Percentiles rank a stretch among this genome's conserved stretches.
Evolutionary conservation across 1,140 invertebrate species (phyloP).

Genomic region (Proctacanthus coquilletti): DNA sequence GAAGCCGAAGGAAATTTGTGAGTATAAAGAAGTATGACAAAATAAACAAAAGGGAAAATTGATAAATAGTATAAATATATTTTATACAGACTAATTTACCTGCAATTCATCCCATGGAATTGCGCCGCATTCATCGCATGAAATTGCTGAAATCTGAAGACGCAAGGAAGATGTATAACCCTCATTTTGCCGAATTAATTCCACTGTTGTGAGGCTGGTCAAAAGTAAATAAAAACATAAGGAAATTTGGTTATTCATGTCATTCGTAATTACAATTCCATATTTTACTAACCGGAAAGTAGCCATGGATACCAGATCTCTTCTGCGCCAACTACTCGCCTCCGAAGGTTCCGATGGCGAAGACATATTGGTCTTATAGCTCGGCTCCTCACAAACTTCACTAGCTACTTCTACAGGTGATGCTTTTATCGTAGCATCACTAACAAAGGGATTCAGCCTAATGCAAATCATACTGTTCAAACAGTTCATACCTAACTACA

Average conservation of each 20-base stretch:
- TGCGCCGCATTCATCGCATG: slow-evolving; percentile 64
- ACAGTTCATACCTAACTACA: too few relatives aligned
- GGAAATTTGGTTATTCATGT: not conserved
- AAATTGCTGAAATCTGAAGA: slow-evolving; percentile 59
- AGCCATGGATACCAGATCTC: slow-evolving; percentile 50
- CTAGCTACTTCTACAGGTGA: slow-evolving; percentile 59
- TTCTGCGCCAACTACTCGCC: slow-evolving; percentile 58
- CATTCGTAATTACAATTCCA: too few relatives aligned
- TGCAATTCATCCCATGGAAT: slow-evolving; percentile 91
- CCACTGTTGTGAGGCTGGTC: slow-evolving; percentile 54
- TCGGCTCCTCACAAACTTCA: slow-evolving; percentile 65
- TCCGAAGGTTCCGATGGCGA: slow-evolving; percentile 66
- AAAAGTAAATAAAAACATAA: slow-evolving; percentile 1
- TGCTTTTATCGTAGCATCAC: slow-evolving; percentile 31
- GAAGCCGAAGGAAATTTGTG: too few relatives aligned
- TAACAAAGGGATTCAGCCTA: slow-evolving; percentile 28
- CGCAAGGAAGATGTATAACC: slow-evolving; percentile 57
- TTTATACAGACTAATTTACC: slow-evolving; percentile 32
- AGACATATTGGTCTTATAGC: slow-evolving; percentile 40
- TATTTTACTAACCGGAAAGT: slow-evolving; percentile 20
- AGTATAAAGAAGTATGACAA: too few relatives aligned
- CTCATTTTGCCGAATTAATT: slow-evolving; percentile 65
- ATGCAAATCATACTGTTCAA: slow-evolving; percentile 2
- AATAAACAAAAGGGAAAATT: slow-evolving; percentile 3
- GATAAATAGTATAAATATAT: not conserved